Evolutionary conservation across 2,888 invertebrate species (phyloP).

Genomic region (Vanessa cardui): DNA sequence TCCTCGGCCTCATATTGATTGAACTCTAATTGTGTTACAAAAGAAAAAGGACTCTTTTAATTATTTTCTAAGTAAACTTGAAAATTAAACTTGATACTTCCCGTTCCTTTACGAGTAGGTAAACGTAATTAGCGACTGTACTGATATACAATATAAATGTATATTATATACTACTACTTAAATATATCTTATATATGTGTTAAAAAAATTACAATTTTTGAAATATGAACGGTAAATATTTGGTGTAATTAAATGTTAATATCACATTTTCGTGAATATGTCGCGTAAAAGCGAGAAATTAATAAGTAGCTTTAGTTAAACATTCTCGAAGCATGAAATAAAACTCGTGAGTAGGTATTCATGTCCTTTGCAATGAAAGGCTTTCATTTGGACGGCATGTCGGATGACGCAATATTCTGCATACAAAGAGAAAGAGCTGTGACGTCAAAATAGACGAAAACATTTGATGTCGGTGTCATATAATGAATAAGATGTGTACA

Average conservation of each 20-base stretch:
- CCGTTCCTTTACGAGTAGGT: background rate
- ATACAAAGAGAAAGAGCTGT: constrained; percentile 7
- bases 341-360: constrained; percentile 6
- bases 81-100: constrained; percentile 21
- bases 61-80: constrained; percentile 23
- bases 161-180: too few relatives aligned
- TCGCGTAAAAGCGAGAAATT: background rate
- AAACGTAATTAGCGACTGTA: constrained; percentile 12
- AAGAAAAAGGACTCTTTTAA: constrained; percentile 22
- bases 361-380: constrained; percentile 10
- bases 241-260: background rate
- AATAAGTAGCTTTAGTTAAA: constrained; percentile 6
- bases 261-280: background rate
- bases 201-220: background rate
- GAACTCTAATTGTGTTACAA: background rate
- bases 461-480: constrained; percentile 34
- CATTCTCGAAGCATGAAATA: background rate
- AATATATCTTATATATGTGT: too few relatives aligned
- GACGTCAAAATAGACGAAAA: constrained; percentile 9
- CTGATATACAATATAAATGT: background rate
- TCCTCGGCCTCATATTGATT: background rate
- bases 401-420: constrained; percentile 11
- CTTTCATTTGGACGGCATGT: constrained; percentile 12
- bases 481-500: constrained; percentile 47
- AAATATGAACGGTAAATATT: background rate